Base-by-base conservation (phyloP, 2,888 invertebrate genomes). In the Drosophila siamana region DNA sequence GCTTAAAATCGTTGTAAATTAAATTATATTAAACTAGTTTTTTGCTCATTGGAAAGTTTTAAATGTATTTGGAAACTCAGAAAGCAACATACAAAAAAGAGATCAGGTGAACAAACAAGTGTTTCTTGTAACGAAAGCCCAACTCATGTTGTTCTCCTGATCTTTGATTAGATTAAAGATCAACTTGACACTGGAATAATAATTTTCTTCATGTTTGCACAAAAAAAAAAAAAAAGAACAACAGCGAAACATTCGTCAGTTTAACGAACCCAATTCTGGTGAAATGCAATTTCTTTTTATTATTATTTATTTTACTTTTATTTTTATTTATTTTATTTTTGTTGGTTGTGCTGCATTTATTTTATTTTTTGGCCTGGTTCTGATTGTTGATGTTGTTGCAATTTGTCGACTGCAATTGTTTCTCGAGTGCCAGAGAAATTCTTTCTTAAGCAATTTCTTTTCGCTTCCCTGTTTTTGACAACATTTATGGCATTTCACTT, bases 351-450 rank as follows among this genome's bases (percentile, higher is more conserved):
- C 2, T 13, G 36, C 36, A 41, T 62, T 61, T 40, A 26, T 44
- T 54, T 19, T 46, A 30, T 11, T 16, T 16, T 57, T 50, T 74
- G 61, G 57, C 66, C 61, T 62, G 46, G 44, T 74, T 68, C n/a
- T 50, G 13, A 33, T 26, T 28, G 38, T 26, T 28, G 3, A 2
- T 48, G 52, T 57, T 48, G 38, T 56, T 69, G 74, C 74, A 74
- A 75, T 73, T 75, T 69, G 75, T 64, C 55, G 56, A 57, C 41
- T 69, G 75, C 73, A 74, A 74, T 74, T 83, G 78, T 69, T 66
- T 1, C 65, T 69, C 80, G 51, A 69, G 69, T 71, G 62, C 30
- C 67, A 38, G 54, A 19, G 51, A 71, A 71, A 78, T 80, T 68
- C 28, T 9, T 44, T 55, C 81, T 75, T 64, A 46, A 70, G 85